These are phyloP conservation scores for Cettia cetti DNA, from an alignment of 2,113 vertebrate species.

Conservation along the genomic window DNA sequence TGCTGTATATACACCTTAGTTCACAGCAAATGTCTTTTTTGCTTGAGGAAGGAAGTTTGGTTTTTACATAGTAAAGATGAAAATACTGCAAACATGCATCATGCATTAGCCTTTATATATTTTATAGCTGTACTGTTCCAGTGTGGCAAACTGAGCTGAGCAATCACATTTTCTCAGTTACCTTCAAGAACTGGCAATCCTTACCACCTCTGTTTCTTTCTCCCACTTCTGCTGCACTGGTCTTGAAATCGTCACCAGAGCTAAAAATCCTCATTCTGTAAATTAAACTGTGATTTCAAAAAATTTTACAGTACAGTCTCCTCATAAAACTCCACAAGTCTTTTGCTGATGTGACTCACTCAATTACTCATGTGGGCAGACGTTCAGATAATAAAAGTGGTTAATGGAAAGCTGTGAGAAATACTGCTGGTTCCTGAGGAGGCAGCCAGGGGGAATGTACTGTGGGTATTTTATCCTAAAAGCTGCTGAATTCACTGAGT, in stretches of 20 bases:
- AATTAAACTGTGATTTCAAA: slow-evolving; percentile 45
- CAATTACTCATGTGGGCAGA: slow-evolving; percentile 67
- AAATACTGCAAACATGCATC: not conserved
- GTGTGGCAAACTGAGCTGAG: not conserved
- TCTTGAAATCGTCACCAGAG: slow-evolving; percentile 46
- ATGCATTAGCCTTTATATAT: not conserved
- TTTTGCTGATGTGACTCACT: slow-evolving; percentile 69
- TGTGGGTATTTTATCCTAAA: slow-evolving; percentile 44
- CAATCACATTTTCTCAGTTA: slow-evolving; percentile 29
- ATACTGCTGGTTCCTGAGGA: slow-evolving; percentile 63
- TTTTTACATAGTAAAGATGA: not conserved
- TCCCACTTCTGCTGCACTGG: not conserved
- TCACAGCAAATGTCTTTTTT: not conserved
- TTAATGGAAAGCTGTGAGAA: slow-evolving; percentile 66
- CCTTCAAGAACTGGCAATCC: slow-evolving; percentile 26
- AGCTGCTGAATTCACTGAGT: slow-evolving; percentile 47
- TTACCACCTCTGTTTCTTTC: slow-evolving; percentile 35
- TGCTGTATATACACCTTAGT: not conserved
- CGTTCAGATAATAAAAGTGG: slow-evolving; percentile 67
- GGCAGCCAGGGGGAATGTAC: slow-evolving; percentile 41
- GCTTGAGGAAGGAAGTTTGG: not conserved
- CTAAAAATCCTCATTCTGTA: slow-evolving; percentile 40
- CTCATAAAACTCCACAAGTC: slow-evolving; percentile 49
- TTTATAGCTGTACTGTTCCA: not conserved
- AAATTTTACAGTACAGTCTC: slow-evolving; percentile 15